Percentiles rank a stretch among this genome's conserved stretches.
Conservation (phyloP, 2,797 vertebrate genomes). For the Vultur gryphus region DNA sequence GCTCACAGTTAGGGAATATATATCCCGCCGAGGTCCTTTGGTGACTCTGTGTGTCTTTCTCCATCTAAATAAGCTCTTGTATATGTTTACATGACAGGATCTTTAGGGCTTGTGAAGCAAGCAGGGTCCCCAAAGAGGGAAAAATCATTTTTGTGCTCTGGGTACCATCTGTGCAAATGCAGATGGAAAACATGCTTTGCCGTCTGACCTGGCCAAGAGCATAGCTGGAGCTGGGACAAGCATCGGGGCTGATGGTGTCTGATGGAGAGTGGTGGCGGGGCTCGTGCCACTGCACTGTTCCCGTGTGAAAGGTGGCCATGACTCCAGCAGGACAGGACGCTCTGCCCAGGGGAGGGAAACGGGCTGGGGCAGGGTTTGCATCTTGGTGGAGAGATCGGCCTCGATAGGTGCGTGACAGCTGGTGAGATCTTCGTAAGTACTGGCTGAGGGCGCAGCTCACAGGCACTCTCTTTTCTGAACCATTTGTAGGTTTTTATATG, state of each 20-base stretch:
- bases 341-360: not conserved
- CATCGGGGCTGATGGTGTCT: accelerated
- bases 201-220: not conserved
- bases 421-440: not conserved
- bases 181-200: not conserved
- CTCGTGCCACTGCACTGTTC: accelerated
- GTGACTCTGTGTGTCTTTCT: not conserved
- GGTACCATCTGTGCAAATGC: not conserved
- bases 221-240: not conserved
- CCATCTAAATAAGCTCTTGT: not conserved
- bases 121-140: not conserved
- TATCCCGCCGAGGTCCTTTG: not conserved
- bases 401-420: accelerated
- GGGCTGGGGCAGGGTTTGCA: not conserved
- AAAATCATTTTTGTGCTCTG: not conserved
- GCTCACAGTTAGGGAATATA: not conserved
- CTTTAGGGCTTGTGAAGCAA: not conserved
- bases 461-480: not conserved
- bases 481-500: not conserved
- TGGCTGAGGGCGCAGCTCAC: not conserved
- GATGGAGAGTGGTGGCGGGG: not conserved
- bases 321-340: not conserved
- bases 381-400: not conserved
- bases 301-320: accelerated
- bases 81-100: not conserved